Base-by-base conservation (phyloP, 35 echinoderm and acorn worm species). In the Apostichopus californicus region DNA sequence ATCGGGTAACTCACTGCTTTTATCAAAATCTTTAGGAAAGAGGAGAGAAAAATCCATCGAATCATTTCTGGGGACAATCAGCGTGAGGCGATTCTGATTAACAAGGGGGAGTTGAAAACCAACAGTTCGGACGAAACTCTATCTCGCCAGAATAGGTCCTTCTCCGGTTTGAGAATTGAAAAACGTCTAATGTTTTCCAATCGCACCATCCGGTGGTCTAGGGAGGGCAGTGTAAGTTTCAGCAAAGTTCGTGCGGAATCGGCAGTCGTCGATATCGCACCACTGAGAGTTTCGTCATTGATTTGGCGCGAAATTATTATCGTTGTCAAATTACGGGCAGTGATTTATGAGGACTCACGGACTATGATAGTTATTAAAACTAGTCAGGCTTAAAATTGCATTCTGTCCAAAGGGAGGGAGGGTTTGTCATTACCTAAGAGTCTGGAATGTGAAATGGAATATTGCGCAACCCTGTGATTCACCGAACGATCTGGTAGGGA, bases 41-140 rank as follows among this genome's bases (percentile, higher is more conserved):
- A 7, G 61, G 63, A 88, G 86, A 88, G 10, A 65, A 65, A 88
- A 88, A 88, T 88, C 86, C 68, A 88, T 88, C 68, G 86, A 84
- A 84, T 84, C 9, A 84, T 84, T 58, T 84, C 18, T 25, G 81
- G 17, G 81, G 57, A 84, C 81, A 84, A 84, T 84, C 81, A 84
- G 81, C 57, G 15, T 22, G 55, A 58, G 81, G 81, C 57, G 13
- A 10, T 17, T 56, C 57, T 57, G 23, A 85, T 85, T 61, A 60
- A 54, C 20, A 58, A 25, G 54, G 81, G 57, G 17, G 81, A 58
- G 17, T 58, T 18, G 58, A 59, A 61, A 59, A 58, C 2, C 13
- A 7, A 59, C 81, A 54, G 8, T 20, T 85, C 81, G 71, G 58
- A 25, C 55, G 56, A 85, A 85, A 85, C 57, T 24, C 17, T 60